Evolutionary conservation across 2,888 invertebrate species (phyloP).

Genomic region (Dynastes maya): DNA sequence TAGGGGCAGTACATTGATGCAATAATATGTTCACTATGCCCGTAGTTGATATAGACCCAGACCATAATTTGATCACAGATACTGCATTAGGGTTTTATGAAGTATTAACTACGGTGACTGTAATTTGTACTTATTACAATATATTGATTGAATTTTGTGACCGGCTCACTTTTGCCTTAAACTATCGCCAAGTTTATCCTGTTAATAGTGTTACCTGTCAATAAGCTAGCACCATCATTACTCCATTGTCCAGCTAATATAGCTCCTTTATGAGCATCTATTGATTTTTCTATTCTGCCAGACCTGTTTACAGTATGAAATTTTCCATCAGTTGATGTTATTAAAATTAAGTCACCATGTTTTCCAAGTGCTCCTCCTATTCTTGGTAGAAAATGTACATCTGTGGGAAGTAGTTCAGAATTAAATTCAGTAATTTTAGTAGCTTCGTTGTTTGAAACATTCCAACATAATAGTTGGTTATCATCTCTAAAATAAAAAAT

Average conservation of each 20-base stretch:
- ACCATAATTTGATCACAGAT: too few species aligned
- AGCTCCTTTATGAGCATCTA: constrained; percentile 94
- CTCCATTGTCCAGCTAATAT: constrained; percentile 94
- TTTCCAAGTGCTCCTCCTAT: constrained; percentile 72
- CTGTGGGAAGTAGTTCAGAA: constrained; percentile 89
- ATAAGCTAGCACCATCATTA: constrained; percentile 93
- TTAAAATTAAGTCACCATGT: constrained; percentile 85
- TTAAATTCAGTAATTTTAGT: constrained; percentile 84
- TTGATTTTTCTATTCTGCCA: constrained; percentile 93
- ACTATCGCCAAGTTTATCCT: too few species aligned
- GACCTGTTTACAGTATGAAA: constrained; percentile 91
- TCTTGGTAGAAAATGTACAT: constrained; percentile 91
- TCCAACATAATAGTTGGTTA: constrained; percentile 92
- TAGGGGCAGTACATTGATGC: too few species aligned
- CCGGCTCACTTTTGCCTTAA: too few species aligned
- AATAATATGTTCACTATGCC: too few species aligned
- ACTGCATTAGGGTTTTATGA: too few species aligned
- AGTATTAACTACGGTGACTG: too few species aligned
- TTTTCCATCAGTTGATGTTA: constrained; percentile 92
- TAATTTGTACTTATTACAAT: too few species aligned
- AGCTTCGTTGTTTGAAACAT: constrained; percentile 84
- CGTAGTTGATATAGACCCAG: too few species aligned
- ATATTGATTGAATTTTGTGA: too few species aligned
- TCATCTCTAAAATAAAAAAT: constrained; percentile 83
- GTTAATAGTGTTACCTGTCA: constrained; percentile 78